Conservation (phyloP, 2,888 invertebrate species). For the Litoditis marina region DNA sequence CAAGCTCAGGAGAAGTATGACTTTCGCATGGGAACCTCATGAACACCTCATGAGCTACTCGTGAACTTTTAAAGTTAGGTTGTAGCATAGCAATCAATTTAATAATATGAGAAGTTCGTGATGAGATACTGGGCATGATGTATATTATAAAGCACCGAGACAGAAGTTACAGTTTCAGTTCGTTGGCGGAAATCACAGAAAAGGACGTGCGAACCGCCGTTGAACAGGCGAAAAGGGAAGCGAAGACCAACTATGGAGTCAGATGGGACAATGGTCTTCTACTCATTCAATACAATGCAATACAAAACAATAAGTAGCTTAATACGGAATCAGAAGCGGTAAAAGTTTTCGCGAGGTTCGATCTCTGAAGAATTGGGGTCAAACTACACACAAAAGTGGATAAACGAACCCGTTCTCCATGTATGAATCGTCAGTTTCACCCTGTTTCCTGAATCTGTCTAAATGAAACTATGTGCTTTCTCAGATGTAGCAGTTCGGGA, state of each 20-base stretch:
- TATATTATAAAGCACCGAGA: not conserved
- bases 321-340: too few relatives aligned
- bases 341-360: too few relatives aligned
- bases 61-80: not conserved
- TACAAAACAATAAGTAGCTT: too few relatives aligned
- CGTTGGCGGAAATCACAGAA: not conserved
- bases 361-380: too few relatives aligned
- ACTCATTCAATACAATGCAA: not conserved
- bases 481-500: not conserved
- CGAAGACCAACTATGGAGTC: not conserved
- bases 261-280: not conserved
- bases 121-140: too few relatives aligned
- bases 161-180: not conserved
- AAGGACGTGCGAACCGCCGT: not conserved
- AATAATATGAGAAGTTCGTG: not conserved
- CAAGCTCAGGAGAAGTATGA: too few relatives aligned
- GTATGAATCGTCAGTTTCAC: too few relatives aligned
- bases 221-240: slow-evolving; percentile 4
- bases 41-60: not conserved
- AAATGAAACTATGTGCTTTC: not conserved
- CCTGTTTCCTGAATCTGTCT: too few relatives aligned
- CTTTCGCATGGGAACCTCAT: too few relatives aligned
- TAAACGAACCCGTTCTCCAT: too few relatives aligned
- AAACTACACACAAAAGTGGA: too few relatives aligned
- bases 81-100: not conserved